Conservation (phyloP, 1,140 invertebrate genomes). For the Alviniconcha marisindica region DNA sequence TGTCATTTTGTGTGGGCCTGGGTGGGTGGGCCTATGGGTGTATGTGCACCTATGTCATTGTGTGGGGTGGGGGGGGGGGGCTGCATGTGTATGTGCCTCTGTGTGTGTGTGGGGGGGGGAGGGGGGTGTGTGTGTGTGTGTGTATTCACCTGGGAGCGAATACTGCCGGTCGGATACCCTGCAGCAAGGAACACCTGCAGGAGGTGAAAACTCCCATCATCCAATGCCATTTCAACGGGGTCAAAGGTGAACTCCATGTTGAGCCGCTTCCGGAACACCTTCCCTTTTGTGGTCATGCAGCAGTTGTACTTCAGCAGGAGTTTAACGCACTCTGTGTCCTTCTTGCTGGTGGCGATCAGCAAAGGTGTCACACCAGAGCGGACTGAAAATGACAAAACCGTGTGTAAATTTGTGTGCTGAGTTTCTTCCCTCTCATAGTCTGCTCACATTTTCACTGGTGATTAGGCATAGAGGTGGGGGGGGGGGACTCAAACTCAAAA, state of each 20-base stretch:
- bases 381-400: slow-evolving; percentile 43
- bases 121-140: too few species aligned
- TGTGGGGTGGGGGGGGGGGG: too few species aligned
- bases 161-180: slow-evolving; percentile 42
- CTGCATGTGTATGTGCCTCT: too few species aligned
- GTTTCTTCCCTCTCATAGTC: too few species aligned
- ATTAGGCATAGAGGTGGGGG: too few species aligned
- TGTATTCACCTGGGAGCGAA: background rate
- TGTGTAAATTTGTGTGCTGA: too few species aligned
- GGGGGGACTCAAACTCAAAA: too few species aligned
- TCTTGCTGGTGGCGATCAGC: slow-evolving; percentile 49
- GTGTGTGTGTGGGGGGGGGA: too few species aligned
- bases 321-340: slow-evolving; percentile 40
- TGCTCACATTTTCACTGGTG: too few species aligned
- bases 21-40: too few species aligned
- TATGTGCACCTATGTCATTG: too few species aligned
- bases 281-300: slow-evolving; percentile 29
- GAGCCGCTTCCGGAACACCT: slow-evolving; percentile 12
- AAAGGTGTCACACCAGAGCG: slow-evolving; percentile 51
- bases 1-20: too few species aligned
- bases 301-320: slow-evolving; percentile 41
- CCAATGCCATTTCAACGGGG: slow-evolving; percentile 38
- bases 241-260: slow-evolving; percentile 41
- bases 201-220: slow-evolving; percentile 33
- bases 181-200: slow-evolving; percentile 31